Evolutionary conservation across 2,113 vertebrate genomes (phyloP).

Genomic region (Cichladusa arquata): DNA sequence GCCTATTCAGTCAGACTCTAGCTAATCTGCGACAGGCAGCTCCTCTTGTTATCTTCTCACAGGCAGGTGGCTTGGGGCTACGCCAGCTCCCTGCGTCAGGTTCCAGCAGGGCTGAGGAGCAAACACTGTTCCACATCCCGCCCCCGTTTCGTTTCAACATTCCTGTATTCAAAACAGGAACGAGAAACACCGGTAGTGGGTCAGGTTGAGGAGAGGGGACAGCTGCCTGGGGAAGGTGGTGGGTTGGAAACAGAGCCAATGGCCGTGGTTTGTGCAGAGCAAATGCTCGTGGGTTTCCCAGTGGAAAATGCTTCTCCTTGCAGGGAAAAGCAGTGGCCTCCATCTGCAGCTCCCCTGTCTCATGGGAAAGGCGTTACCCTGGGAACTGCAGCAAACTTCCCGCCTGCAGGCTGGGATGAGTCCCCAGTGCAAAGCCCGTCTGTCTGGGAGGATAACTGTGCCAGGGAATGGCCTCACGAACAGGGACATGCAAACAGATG

Average conservation of each 20-base stretch:
- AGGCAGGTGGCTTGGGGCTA: conserved; percentile 5
- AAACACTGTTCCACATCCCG: neutral
- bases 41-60: conserved; percentile 30
- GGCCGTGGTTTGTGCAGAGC: accelerated
- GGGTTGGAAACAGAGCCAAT: neutral
- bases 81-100: neutral
- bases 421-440: neutral
- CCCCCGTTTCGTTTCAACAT: neutral
- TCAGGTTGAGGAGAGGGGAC: neutral
- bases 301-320: neutral
- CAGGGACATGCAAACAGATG: neutral
- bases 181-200: accelerated
- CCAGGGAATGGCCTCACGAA: neutral
- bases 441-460: neutral
- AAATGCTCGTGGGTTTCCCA: accelerated
- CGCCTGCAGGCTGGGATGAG: neutral
- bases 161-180: neutral
- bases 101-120: neutral
- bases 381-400: neutral
- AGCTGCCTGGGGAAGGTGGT: neutral
- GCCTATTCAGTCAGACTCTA: neutral
- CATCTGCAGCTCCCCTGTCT: neutral
- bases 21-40: neutral
- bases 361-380: neutral
- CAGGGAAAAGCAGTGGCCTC: neutral